Conservation (phyloP, 2,113 vertebrate species). For the Sinocyclocheilus maitianheensis region DNA sequence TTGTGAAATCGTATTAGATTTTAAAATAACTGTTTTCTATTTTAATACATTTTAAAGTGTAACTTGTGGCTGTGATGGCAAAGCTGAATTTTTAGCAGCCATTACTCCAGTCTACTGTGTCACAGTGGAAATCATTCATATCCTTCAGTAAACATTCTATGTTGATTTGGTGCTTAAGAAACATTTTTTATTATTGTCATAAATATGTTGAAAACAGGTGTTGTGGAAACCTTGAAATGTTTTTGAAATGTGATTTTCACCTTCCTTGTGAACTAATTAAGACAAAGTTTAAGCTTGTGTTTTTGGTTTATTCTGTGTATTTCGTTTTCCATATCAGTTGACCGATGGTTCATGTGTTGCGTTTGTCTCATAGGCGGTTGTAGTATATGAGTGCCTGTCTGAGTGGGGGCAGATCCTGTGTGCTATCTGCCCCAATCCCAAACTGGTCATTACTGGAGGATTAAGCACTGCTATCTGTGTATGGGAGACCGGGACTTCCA, state of each 20-base stretch:
- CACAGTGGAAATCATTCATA: neutral
- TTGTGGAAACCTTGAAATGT: neutral
- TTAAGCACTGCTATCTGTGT: constrained; percentile 95
- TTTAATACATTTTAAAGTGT: neutral
- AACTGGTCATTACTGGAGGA: constrained; percentile 90
- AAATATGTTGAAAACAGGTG: neutral
- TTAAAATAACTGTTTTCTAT: neutral
- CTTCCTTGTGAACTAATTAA: too few species aligned
- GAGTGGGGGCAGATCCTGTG: constrained; percentile 98
- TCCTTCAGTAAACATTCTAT: neutral
- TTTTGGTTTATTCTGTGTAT: neutral
- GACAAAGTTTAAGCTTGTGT: neutral
- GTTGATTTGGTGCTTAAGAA: neutral
- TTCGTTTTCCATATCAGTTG: neutral
- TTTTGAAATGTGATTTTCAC: too few species aligned
- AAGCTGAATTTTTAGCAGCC: neutral
- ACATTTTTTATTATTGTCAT: neutral
- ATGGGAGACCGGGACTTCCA: constrained; percentile 93
- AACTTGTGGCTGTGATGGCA: neutral
- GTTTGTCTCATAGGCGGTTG: constrained; percentile 77
- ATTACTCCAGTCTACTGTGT: neutral
- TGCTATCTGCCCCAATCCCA: constrained; percentile 93
- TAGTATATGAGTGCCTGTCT: constrained; percentile 95
- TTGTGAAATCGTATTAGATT: neutral
- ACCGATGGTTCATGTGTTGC: neutral